Evolutionary conservation across 2,113 vertebrate genomes (phyloP), one percentile per base, ranked within the genome.

Genomic region (Oriolus oriolus): DNA sequence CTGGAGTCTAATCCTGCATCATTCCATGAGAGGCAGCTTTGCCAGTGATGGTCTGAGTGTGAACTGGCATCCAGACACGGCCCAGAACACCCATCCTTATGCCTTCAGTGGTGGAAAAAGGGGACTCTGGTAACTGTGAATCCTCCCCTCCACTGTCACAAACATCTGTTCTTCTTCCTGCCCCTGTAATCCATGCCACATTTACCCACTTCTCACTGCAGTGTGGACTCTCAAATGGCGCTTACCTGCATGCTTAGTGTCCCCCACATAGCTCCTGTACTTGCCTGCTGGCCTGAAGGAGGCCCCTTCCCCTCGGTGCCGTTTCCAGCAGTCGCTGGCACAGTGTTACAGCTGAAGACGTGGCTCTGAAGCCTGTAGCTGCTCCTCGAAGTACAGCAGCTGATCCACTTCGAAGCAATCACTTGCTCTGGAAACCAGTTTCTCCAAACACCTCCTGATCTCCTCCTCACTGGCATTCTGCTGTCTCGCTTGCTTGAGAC

Each of bases 321-420:
- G 4, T n/a, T 88, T 30, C 82, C 74, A 63, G 20, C 80, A 53
- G 49, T 16, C 47, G 33, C 53, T 76, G 39, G 7, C 22, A 45
- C 21, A 26, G 21, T 56, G 49, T 64, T 30, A 79, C 3, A 33
- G 13, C 31, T 83, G 53, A 5, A 79, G 52, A 66, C 3, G 23
- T 49, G 80, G n/a, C 42, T 31, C 39, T 22, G 94, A 56, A 57
- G 69, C 84, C 80, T 84, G 91, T 13, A 98, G 94, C 78, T 98
- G 98, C 6, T 98, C 98, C 86, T 99, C 98, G 2, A 98, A 98
- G 90, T 98, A 99, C 39, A 99, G 97, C 61, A 98, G 97, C 86
- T 99, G 98, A 91, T 99, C 98, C 45, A 99, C 98, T 89, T 99
- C 98, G 52, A 99, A 98, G 78, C 98, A 96, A 37, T 98, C 98